Base-by-base conservation (phyloP, 2,113 vertebrate species). In the Microcebus ravelobensis region DNA sequence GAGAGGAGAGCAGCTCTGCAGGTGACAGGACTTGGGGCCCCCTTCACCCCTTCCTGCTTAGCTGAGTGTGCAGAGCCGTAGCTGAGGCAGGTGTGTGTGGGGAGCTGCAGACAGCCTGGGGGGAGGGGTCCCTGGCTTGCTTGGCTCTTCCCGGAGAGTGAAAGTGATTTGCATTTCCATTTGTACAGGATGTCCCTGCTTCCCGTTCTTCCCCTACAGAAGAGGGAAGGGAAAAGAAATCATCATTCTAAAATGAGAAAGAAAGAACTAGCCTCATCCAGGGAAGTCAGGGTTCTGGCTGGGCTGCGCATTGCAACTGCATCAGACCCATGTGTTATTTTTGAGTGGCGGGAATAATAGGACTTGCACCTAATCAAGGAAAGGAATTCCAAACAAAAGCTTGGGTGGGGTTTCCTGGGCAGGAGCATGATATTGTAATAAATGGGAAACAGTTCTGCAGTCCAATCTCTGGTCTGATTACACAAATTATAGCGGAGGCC, bases 391-490 rank as follows among this genome's bases (percentile, higher is more conserved):
- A 97, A 97, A 96, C 98, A 98, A 98, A 96, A 96, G 91, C 96
- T 65, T 9, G 97, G 98, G 98, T 96, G 98, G 93, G 96, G 97
- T 76, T 98, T 98, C 98, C 98, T 98, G 97, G 70, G 91, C 76
- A 94, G 94, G 96, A 96, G 93, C 74, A 9, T 63, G 96, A 97
- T 97, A 97, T 86, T 97, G 89, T 97, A 96, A 93, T 94, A 95
- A 98, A 96, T 97, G 97, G 97, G 96, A 97, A 96, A 87, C 96
- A 48, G 95, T 55, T 90, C 79, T 80, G 80, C 18, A 76, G 89
- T 90, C 96, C 95, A 97, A 81, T 96, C 97, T 97, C 80, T 83
- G 93, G 85, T 79, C 87, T 96, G 97, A 97, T 97, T 97, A 74
- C 79, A 96, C 95, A 94, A 86, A 96, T 96, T 97, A 93, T 63